These are phyloP conservation scores for Colletes collaris DNA, from an alignment of 2,888 invertebrate genomes.

Conservation along the genomic window DNA sequence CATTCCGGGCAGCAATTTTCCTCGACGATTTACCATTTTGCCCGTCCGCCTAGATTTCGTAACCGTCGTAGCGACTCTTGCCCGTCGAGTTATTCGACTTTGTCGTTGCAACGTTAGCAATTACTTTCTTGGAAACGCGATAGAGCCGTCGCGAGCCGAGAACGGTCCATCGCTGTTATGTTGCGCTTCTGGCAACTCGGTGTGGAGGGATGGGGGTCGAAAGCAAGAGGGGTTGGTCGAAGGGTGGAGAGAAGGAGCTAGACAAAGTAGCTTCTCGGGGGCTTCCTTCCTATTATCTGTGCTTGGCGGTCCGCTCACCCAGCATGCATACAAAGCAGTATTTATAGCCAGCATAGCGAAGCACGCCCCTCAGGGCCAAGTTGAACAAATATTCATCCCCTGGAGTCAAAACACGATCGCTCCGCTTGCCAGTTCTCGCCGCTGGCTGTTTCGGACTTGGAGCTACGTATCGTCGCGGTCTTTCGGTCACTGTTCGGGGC, in stretches of 20 bases:
- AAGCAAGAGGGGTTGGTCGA: not conserved
- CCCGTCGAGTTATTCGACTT: constrained; percentile 31
- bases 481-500: not conserved
- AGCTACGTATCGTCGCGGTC: constrained; percentile 3
- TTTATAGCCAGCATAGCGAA: constrained; percentile 68
- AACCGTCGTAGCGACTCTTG: constrained; percentile 36
- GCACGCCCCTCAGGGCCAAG: constrained; percentile 50
- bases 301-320: constrained; percentile 71
- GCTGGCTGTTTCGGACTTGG: not conserved
- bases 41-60: no score
- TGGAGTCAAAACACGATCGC: constrained; percentile 65
- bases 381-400: constrained; percentile 69
- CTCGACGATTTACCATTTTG: constrained; percentile 5
- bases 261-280: constrained; percentile 74
- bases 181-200: constrained; percentile 22
- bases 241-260: constrained; percentile 27
- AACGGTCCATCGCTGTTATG: constrained; percentile 51
- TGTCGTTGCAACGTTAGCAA: constrained; percentile 35
- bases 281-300: constrained; percentile 74
- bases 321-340: constrained; percentile 78
- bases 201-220: not conserved
- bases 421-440: constrained; percentile 33
- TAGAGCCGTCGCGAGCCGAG: constrained; percentile 7
- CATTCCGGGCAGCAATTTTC: not conserved
- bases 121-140: constrained; percentile 43